Evolutionary conservation across 2,113 vertebrate genomes (phyloP).

Genomic region (Grammomys surdaster): DNA sequence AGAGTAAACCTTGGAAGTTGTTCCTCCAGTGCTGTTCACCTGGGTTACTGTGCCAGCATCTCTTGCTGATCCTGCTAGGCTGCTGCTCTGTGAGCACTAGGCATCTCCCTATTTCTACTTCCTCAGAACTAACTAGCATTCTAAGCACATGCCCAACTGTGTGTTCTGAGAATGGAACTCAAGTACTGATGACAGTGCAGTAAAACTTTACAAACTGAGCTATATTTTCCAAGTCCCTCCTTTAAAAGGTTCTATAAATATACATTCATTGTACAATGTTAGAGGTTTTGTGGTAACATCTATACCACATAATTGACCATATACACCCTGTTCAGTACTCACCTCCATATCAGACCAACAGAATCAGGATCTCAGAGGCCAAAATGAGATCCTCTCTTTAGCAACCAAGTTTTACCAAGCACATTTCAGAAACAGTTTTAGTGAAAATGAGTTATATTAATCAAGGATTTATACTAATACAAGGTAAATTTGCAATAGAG

Average conservation of each 20-base stretch:
- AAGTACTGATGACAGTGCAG: background rate
- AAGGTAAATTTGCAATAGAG: background rate
- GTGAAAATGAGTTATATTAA: background rate
- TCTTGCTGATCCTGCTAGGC: background rate
- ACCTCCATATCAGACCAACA: background rate
- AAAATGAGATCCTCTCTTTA: background rate
- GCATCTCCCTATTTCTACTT: background rate
- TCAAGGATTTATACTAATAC: background rate
- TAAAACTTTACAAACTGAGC: background rate
- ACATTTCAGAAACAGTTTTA: slow-evolving; percentile 44
- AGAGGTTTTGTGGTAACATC: background rate
- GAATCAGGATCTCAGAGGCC: slow-evolving; percentile 21
- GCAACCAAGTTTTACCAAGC: background rate
- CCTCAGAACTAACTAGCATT: background rate
- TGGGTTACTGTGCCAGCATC: background rate
- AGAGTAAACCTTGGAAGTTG: background rate
- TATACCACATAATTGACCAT: background rate
- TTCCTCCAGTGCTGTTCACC: background rate
- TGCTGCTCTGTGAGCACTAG: background rate
- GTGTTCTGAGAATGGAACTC: background rate
- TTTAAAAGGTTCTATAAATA: background rate
- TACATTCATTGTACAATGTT: background rate
- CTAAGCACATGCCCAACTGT: background rate
- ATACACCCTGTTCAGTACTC: background rate
- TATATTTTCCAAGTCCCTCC: background rate